phyloP scores from a whole-genome alignment of 2,797 vertebrate genomes.

The Myotis vivesi region DNA sequence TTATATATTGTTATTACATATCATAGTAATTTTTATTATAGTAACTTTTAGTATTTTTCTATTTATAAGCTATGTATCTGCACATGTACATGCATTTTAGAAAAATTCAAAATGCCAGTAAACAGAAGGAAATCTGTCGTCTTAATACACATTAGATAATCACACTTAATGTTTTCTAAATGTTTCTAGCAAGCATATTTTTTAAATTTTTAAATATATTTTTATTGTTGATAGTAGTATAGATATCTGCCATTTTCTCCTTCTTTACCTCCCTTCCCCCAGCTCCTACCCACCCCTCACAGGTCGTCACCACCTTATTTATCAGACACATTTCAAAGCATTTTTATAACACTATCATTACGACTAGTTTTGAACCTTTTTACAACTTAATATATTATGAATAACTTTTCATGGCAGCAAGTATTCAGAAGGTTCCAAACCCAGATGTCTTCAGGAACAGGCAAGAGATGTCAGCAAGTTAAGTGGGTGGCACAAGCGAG shows the following conservation, averaged over 20 bases:
- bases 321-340: background rate
- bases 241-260: too few species aligned
- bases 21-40: background rate
- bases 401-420: conserved; percentile 5
- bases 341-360: conserved; percentile 34
- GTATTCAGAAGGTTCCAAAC: background rate
- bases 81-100: background rate
- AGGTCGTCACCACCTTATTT: background rate
- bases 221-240: too few species aligned
- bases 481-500: background rate
- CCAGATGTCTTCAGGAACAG: background rate
- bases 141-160: background rate
- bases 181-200: background rate
- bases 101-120: conserved; percentile 27
- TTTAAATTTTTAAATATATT: background rate
- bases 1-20: background rate
- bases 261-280: too few species aligned
- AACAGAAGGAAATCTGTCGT: conserved; percentile 10
- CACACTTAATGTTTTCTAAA: background rate
- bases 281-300: too few species aligned
- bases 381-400: background rate
- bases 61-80: background rate
- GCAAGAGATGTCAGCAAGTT: background rate
- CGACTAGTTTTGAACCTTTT: conserved; percentile 4
- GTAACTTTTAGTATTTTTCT: background rate